Conservation (phyloP, 2,113 vertebrate genomes). For the Chroicocephalus ridibundus region DNA sequence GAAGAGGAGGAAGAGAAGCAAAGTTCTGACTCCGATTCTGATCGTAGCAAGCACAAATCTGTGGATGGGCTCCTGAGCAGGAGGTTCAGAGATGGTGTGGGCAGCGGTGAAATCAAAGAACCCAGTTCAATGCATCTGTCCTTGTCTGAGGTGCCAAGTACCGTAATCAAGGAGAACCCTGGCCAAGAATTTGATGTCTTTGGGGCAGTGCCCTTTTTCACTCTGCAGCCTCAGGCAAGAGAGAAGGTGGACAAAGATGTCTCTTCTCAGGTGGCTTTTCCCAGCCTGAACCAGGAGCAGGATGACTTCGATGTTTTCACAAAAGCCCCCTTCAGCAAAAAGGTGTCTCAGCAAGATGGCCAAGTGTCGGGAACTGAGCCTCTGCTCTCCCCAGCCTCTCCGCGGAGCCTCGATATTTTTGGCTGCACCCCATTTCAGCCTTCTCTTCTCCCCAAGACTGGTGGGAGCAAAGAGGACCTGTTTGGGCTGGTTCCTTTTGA, state of each 20-base stretch:
- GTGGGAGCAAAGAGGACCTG: conserved; percentile 80
- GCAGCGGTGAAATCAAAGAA: neutral
- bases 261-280: conserved; percentile 66
- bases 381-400: conserved; percentile 74
- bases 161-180: neutral
- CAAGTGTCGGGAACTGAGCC: conserved; percentile 22
- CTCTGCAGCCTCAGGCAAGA: conserved; percentile 48
- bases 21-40: conserved; percentile 89
- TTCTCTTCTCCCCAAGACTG: conserved; percentile 26
- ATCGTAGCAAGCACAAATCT: conserved; percentile 68
- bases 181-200: conserved; percentile 82
- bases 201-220: conserved; percentile 86
- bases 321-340: conserved; percentile 91
- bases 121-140: neutral
- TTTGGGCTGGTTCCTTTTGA: conserved; percentile 82
- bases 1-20: conserved; percentile 88
- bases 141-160: neutral
- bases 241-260: conserved; percentile 50
- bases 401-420: conserved; percentile 82
- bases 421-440: conserved; percentile 91
- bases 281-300: conserved; percentile 54
- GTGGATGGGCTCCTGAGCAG: neutral
- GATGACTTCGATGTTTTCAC: conserved; percentile 95
- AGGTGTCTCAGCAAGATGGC: conserved; percentile 73
- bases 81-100: neutral